Evolutionary conservation across 1,140 invertebrate genomes (phyloP).

Genomic region (Papilio polyxenes): DNA sequence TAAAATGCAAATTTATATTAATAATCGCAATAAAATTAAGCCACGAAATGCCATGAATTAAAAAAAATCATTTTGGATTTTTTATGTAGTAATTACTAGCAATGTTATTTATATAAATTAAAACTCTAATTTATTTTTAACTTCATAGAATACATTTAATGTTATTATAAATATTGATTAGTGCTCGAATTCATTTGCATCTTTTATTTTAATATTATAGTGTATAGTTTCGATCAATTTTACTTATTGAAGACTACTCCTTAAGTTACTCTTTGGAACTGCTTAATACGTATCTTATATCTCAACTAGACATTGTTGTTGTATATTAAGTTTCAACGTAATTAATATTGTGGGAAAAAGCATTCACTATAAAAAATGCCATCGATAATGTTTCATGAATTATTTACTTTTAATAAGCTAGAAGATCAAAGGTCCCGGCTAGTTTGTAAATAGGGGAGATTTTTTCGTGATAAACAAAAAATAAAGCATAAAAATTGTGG

Average conservation of each 20-base stretch:
- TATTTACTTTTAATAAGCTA: slow-evolving; percentile 80
- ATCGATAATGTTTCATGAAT: slow-evolving; percentile 71
- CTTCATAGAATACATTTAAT: no score
- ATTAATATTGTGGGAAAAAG: neutral
- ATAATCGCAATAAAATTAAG: neutral
- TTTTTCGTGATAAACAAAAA: slow-evolving; percentile 55
- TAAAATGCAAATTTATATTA: slow-evolving; percentile 4
- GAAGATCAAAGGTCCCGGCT: slow-evolving; percentile 76
- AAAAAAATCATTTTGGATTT: neutral
- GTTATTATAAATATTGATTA: no score
- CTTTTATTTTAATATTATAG: no score
- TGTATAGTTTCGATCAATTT: neutral
- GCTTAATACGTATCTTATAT: neutral
- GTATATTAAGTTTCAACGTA: neutral
- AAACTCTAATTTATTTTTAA: no score
- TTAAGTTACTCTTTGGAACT: neutral
- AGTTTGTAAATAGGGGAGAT: slow-evolving; percentile 73
- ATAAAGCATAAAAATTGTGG: slow-evolving; percentile 48
- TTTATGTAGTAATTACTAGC: neutral
- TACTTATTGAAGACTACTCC: neutral
- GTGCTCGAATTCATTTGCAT: no score
- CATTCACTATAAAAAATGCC: slow-evolving; percentile 45
- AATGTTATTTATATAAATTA: no score
- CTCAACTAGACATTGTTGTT: neutral
- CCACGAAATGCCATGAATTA: neutral